A percentile compares a stretch with the other conserved stretches of the same genome.
phyloP scores from a whole-genome alignment of 2,888 invertebrate species.

The Argyresthia albistria region DNA sequence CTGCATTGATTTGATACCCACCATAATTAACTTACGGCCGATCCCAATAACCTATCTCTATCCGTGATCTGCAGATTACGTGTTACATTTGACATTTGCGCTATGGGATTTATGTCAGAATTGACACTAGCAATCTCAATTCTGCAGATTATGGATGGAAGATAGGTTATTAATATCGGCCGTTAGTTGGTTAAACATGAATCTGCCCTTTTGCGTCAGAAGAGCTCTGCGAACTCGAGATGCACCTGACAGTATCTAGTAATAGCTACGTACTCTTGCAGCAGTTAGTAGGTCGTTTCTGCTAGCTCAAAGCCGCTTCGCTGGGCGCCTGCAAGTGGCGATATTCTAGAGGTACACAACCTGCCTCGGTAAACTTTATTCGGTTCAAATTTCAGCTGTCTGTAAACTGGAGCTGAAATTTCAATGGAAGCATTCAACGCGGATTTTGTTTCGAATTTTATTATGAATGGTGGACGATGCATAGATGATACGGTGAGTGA shows the following conservation, averaged over 20 bases:
- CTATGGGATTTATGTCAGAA: too few relatives aligned
- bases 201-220: not conserved
- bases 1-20: too few relatives aligned
- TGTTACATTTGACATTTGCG: too few relatives aligned
- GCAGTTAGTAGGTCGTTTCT: not conserved
- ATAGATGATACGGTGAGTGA: not conserved
- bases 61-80: too few relatives aligned
- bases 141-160: too few relatives aligned
- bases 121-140: too few relatives aligned
- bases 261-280: not conserved
- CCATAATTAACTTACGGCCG: too few relatives aligned
- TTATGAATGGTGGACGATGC: not conserved
- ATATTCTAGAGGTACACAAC: conserved; percentile 33
- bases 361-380: conserved; percentile 49
- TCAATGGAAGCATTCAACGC: conserved; percentile 7
- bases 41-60: too few relatives aligned
- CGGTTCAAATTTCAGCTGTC: conserved; percentile 39
- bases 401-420: conserved; percentile 36
- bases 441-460: not conserved
- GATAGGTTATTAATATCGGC: too few relatives aligned
- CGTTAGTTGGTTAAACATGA: not conserved
- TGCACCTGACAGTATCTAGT: not conserved
- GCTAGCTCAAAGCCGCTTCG: not conserved
- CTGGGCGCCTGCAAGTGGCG: conserved; percentile 46
- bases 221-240: not conserved